phyloP scores from a whole-genome alignment of 2,888 invertebrate species.

The Nemotelus nigrinus region DNA sequence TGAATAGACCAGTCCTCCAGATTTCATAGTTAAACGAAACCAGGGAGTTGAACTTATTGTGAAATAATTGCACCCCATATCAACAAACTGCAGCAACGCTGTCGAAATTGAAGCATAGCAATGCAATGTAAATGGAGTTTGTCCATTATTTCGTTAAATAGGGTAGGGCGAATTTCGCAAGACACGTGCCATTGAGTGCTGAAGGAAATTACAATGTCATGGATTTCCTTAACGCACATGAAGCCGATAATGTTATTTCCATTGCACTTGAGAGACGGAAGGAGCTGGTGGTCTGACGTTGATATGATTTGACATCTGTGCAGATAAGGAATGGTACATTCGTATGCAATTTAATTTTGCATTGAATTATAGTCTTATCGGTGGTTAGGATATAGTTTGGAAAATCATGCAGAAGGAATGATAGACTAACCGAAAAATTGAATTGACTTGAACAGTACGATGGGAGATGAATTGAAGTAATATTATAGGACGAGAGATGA shows the following conservation, averaged over 20 bases:
- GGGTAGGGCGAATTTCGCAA: slow-evolving; percentile 10
- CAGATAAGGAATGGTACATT: slow-evolving; percentile 29
- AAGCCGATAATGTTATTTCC: slow-evolving; percentile 40
- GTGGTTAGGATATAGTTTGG: not conserved
- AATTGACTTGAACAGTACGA: no score
- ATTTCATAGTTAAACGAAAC: slow-evolving; percentile 19
- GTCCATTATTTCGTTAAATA: not conserved
- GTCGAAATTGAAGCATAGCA: slow-evolving; percentile 13
- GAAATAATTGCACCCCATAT: slow-evolving; percentile 7
- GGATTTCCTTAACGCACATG: not conserved
- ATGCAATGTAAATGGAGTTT: slow-evolving; percentile 22
- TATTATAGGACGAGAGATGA: no score
- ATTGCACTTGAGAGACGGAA: slow-evolving; percentile 10
- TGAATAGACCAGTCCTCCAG: not conserved
- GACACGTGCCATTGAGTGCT: slow-evolving; percentile 33
- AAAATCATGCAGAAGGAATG: not conserved
- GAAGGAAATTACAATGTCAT: slow-evolving; percentile 39
- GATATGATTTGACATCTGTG: slow-evolving; percentile 35
- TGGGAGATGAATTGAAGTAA: no score
- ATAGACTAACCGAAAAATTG: no score
- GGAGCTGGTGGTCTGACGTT: not conserved
- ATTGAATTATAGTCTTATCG: slow-evolving; percentile 5
- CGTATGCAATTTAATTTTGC: slow-evolving; percentile 36
- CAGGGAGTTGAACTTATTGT: slow-evolving; percentile 29
- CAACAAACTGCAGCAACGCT: not conserved